Base-by-base conservation (phyloP, 2,888 invertebrate species). In the Cremastinae sp. region DNA sequence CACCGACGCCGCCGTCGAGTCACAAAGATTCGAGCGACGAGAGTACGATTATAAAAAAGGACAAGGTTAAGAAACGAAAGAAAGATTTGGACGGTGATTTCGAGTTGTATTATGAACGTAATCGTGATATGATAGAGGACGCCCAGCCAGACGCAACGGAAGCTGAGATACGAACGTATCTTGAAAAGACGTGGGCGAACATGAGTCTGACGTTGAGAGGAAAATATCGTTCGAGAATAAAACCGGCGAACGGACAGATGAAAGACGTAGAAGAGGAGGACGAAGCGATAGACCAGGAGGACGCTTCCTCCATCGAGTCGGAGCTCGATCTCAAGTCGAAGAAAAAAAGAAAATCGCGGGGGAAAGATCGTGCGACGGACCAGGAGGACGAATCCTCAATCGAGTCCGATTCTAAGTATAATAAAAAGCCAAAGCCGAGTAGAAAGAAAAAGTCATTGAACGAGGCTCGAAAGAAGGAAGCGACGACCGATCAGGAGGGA, bases 111-210 rank as follows among this genome's bases (percentile, higher is more conserved):
- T 84, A 91, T 28, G 91, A 91, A 78, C 78, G 91, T 20, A 90
- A 90, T 79, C 91, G 90, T 81, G 91, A 92, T 79, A 83, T 87
- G 18, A 82, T 92, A 9, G 89, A 91, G 59, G 91, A 91, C 54
- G 90, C 92, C 78, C 90, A 92, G 83, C 92, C 92, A 0, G 89
- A 92, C 49, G 85, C 92, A 7, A 87, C 89, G 0, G 87, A 90
- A 47, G 87, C 89, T 0, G 91, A 92, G 80, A 88, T 92, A 5
- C 86, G 89, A 38, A 84, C 83, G 7, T 92, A 92, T 84, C 86
- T 92, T 47, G 89, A 90, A 47, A 91, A 92, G 81, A 90, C 90
- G 3, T 92, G 92, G 92, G 89, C 91, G 56, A 89, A 85, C 64
- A 85, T 86, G 65, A 91, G 90, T 78, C 84, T 88, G 16, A 90